Evolutionary conservation across 2,113 vertebrate species (phyloP).

Genomic region (Macrotus californicus): DNA sequence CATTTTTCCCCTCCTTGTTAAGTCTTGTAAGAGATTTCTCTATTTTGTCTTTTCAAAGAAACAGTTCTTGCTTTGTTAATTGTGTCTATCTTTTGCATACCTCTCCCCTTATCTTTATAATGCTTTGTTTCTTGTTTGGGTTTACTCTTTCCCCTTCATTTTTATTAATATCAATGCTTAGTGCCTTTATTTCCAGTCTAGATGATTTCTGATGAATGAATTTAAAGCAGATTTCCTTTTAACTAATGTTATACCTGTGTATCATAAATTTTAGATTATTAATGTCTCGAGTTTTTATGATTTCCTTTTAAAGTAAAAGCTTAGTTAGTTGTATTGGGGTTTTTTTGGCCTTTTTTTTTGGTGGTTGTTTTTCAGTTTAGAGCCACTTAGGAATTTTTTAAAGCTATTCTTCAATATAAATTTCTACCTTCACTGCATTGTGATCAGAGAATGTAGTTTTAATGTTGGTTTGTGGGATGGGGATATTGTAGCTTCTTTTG

Average conservation of each 20-base stretch:
- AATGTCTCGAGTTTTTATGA: neutral
- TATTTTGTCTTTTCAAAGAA: neutral
- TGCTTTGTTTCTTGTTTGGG: neutral
- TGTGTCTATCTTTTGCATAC: neutral
- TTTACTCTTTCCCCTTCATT: neutral
- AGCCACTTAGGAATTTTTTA: neutral
- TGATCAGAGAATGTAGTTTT: neutral
- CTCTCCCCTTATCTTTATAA: neutral
- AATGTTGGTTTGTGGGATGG: neutral
- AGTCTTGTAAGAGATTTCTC: neutral
- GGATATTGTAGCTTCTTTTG: neutral
- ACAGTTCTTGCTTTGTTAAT: neutral
- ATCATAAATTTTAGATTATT: neutral
- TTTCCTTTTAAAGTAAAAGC: neutral
- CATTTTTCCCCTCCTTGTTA: neutral
- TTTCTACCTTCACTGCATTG: neutral
- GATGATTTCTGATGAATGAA: neutral
- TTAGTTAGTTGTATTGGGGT: neutral
- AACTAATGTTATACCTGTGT: neutral
- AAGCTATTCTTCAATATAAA: neutral
- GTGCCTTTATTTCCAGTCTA: neutral
- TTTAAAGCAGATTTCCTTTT: neutral
- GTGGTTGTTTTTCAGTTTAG: neutral
- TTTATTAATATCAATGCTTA: neutral
- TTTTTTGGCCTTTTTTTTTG: too few relatives aligned